These are phyloP conservation scores for Ennomos quercinarius DNA, from an alignment of 2,888 invertebrate species.

Conservation along the genomic window DNA sequence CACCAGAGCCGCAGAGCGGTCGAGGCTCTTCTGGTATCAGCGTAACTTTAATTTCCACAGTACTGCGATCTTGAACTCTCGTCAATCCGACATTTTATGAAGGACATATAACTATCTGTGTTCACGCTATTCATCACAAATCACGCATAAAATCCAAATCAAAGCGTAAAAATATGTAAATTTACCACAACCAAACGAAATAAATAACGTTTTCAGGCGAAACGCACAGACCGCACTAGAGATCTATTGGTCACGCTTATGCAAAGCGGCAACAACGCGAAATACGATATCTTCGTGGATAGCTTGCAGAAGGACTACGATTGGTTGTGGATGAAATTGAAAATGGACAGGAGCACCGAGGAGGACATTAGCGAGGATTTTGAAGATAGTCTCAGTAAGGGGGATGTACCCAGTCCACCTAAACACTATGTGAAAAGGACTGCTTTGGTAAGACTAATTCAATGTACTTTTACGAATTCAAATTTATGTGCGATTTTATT, in stretches of 20 bases:
- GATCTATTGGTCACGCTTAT: conserved; percentile 71
- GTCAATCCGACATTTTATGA: too few relatives aligned
- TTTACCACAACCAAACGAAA: not conserved
- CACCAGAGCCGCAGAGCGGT: too few relatives aligned
- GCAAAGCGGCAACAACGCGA: conserved; percentile 68
- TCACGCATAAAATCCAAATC: too few relatives aligned
- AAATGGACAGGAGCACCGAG: conserved; percentile 54
- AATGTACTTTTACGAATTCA: too few relatives aligned
- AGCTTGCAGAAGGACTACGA: conserved; percentile 82
- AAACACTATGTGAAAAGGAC: conserved; percentile 81
- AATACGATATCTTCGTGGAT: conserved; percentile 84
- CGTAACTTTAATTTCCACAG: too few relatives aligned
- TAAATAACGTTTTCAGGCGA: conserved; percentile 58
- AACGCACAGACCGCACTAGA: conserved; percentile 65
- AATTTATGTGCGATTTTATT: too few relatives aligned
- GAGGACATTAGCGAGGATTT: conserved; percentile 71
- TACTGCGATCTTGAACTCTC: too few relatives aligned
- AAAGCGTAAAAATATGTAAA: too few relatives aligned
- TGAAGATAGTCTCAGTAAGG: conserved; percentile 81
- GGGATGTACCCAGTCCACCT: conserved; percentile 85
- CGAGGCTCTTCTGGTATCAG: too few relatives aligned
- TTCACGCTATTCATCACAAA: too few relatives aligned
- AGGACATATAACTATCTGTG: too few relatives aligned
- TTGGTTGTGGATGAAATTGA: conserved; percentile 84
- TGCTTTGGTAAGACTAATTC: conserved; percentile 70